These are phyloP conservation scores for Xiphophorus couchianus DNA, from an alignment of 2,113 vertebrate species.

Conservation along the genomic window DNA sequence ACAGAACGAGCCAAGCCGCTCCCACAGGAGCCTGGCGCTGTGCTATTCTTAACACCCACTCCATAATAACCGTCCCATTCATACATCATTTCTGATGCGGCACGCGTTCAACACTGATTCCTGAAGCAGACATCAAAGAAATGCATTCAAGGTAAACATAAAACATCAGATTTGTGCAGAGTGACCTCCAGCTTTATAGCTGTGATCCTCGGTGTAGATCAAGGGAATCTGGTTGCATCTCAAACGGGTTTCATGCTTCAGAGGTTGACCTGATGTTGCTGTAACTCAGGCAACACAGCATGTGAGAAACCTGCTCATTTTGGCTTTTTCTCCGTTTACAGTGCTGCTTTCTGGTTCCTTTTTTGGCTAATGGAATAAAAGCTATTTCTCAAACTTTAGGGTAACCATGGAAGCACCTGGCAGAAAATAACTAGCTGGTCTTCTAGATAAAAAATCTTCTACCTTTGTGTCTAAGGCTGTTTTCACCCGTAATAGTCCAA, in stretches of 20 bases:
- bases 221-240: slow-evolving; percentile 40
- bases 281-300: slow-evolving; percentile 28
- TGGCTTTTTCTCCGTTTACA: not conserved
- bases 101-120: not conserved
- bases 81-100: slow-evolving; percentile 40
- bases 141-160: not conserved
- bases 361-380: not conserved
- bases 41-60: slow-evolving; percentile 55
- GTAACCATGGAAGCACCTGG: too few species aligned
- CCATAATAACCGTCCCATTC: slow-evolving; percentile 44
- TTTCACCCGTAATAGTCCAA: too few species aligned
- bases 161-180: not conserved
- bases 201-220: slow-evolving; percentile 40
- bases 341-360: not conserved
- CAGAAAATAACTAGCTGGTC: too few species aligned
- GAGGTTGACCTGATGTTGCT: slow-evolving; percentile 15
- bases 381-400: not conserved
- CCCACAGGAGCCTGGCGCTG: slow-evolving; percentile 38
- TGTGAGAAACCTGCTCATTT: slow-evolving; percentile 4
- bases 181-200: slow-evolving; percentile 22
- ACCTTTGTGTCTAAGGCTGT: too few species aligned
- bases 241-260: slow-evolving; percentile 36
- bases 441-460: too few species aligned
- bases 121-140: not conserved
- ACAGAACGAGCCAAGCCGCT: slow-evolving; percentile 23